Evolutionary conservation across 2,113 vertebrate genomes (phyloP), one percentile per base, ranked within the genome.

Genomic region (Trachemys scripta): DNA sequence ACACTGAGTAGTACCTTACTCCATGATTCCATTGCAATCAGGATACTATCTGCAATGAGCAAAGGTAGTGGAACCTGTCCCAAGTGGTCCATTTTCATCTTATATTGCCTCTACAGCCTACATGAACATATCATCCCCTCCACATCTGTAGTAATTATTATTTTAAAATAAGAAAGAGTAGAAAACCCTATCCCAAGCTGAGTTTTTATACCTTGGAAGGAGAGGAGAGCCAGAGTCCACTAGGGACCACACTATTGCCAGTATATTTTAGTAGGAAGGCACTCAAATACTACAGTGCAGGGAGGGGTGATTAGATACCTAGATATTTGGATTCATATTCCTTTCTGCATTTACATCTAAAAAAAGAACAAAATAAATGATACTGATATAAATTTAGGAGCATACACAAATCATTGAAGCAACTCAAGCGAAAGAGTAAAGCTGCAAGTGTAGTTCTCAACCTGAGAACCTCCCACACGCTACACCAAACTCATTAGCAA

Each of bases 81-180:
- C 96, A 93, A 95, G 95, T 89, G 81, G 93, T 97, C 88, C 81
- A 92, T 97, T 97, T 97, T 91, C 94, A 96, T 88, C 94, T 97
- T 94, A 95, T 85, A 95, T 97, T 97, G 96, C 96, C 89, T 95
- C 65, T 90, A 93, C 93, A 95, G 92, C 90, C 93, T 92, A 91
- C 80, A 94, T 78, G 94, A 95, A 80, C 96, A 92, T 96, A 56
- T 42, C 8, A 92, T 87, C 85, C 88, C 65, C 84, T 94, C 86
- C 72, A 92, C 84, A 92, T 90, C 85, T 92, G 85, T 80, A 90
- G 87, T 59, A 91, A 78, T 94, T 92, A 80, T 80, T 84, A 75
- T 76, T 78, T 96, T 69, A 31, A 79, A 76, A 27, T 92, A 90
- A 95, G 45, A 95, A 96, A 85, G 27, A 93, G 92, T 78, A 88